Base-by-base conservation (phyloP, 2,797 vertebrate species). In the Cuculus canorus region DNA sequence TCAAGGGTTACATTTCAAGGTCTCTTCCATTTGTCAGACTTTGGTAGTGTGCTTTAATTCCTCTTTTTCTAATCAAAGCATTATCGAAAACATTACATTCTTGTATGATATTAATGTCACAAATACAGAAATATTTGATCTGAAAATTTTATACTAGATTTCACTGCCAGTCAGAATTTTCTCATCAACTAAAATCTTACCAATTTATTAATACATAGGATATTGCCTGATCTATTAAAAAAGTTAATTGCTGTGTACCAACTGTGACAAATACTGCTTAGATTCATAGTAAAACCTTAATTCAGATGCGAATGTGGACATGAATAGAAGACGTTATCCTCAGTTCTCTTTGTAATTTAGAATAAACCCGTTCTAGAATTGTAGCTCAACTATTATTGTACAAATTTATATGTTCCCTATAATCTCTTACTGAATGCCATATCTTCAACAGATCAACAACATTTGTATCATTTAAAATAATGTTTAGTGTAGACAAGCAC, bases 181-280 rank as follows among this genome's bases (percentile, higher is more conserved):
- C 43, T 41, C 24, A 84, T 66, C 32, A 89, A 76, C 25, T 82
- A 48, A 84, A 89, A 82, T 82, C 70, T 16, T 65, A 63, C 27
- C 27, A 50, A 2, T 86, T 85, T 64, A 88, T 37, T 82, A 82
- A 88, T 47, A 64, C 0, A 1, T 3, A 68, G 2, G 5, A 66
- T 70, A 60, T 30, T 60, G 32, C 10, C 18, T 66, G 21, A 88
- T 71, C 27, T 57, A 72, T 32, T 37, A 53, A 83, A 69, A 92
- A 60, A 30, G 15, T 61, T 57, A 32, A 56, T 30, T 88, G 43
- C 43, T 82, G 19, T 37, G n/a, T 43, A 88, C 16, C 17, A 41
- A 13, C 71, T 72, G 28, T 76, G 59, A 79, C 28, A 96, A 82
- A 82, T n/a, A 72, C 35, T 69, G 27, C 33, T 86, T 61, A 69